These are phyloP conservation scores for Aphidius ervi DNA, from an alignment of 1,140 invertebrate species.

Conservation along the genomic window DNA sequence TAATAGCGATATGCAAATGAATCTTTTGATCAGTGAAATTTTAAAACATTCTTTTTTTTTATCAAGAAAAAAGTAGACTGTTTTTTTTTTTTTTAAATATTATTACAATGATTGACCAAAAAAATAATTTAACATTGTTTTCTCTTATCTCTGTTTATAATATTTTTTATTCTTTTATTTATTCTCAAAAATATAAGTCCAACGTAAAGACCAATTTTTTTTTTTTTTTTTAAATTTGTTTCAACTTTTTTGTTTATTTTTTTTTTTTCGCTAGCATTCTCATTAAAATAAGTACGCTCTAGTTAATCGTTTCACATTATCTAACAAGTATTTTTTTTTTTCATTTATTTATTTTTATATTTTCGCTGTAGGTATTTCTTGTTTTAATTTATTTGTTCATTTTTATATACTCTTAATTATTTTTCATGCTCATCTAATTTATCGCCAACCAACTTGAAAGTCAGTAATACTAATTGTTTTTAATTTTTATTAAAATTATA, in stretches of 20 bases:
- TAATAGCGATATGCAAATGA: conserved; percentile 19
- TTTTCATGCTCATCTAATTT: conserved; percentile 16
- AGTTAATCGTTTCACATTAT: conserved; percentile 44
- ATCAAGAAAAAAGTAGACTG: conserved; percentile 30
- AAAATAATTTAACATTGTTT: conserved; percentile 40
- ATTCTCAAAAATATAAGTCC: conserved; percentile 45
- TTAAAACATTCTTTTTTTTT: conserved; percentile 24
- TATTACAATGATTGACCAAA: conserved; percentile 29
- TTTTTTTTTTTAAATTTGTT: conserved; percentile 19
- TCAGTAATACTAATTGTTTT: conserved; percentile 45
- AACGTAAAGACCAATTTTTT: conserved; percentile 39
- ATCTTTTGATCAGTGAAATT: conserved; percentile 28
- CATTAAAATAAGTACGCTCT: conserved; percentile 44
- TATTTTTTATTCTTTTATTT: conserved; percentile 16
- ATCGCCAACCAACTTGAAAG: conserved; percentile 39
- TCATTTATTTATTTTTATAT: no score
- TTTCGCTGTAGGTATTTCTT: conserved; percentile 38
- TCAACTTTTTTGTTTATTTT: conserved; percentile 8
- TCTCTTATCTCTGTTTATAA: background rate
- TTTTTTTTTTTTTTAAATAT: conserved; percentile 21
- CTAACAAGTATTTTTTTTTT: conserved; percentile 37
- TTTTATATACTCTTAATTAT: background rate
- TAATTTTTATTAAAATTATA: background rate
- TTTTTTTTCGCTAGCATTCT: conserved; percentile 28
- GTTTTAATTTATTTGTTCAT: conserved; percentile 1